These are phyloP conservation scores for Orchesella flavescens DNA, from an alignment of 2,888 invertebrate species.

Conservation along the genomic window DNA sequence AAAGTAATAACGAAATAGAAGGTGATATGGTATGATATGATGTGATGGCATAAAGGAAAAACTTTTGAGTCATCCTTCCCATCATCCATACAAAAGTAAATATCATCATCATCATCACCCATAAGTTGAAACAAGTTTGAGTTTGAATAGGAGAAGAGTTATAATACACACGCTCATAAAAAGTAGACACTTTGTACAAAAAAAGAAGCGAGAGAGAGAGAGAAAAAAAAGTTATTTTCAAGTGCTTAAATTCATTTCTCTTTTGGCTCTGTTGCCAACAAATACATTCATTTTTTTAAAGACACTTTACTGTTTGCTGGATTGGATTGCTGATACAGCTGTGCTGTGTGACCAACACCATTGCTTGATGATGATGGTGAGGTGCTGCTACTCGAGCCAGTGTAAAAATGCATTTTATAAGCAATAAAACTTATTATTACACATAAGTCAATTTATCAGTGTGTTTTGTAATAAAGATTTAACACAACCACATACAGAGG, in stretches of 20 bases:
- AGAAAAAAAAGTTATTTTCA: too few relatives aligned
- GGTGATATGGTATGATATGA: too few relatives aligned
- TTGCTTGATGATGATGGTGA: background rate
- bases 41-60: slow-evolving; percentile 1
- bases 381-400: background rate
- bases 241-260: background rate
- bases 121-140: too few relatives aligned
- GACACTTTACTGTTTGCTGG: too few relatives aligned
- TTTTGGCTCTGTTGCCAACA: slow-evolving; percentile 37
- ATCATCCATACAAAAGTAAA: background rate
- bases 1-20: slow-evolving; percentile 51
- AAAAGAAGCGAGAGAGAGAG: too few relatives aligned
- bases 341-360: too few relatives aligned
- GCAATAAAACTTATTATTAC: too few relatives aligned
- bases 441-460: background rate
- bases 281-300: too few relatives aligned
- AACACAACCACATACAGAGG: background rate
- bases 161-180: too few relatives aligned
- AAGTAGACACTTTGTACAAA: too few relatives aligned
- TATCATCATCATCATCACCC: background rate
- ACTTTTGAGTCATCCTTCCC: slow-evolving; percentile 3
- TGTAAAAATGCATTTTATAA: background rate
- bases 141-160: too few relatives aligned
- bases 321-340: too few relatives aligned
- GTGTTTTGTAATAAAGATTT: background rate